A percentile compares a stretch with the other conserved stretches of the same genome.
phyloP scores from a whole-genome alignment of 2,113 vertebrate species.

The Marmota monax region DNA sequence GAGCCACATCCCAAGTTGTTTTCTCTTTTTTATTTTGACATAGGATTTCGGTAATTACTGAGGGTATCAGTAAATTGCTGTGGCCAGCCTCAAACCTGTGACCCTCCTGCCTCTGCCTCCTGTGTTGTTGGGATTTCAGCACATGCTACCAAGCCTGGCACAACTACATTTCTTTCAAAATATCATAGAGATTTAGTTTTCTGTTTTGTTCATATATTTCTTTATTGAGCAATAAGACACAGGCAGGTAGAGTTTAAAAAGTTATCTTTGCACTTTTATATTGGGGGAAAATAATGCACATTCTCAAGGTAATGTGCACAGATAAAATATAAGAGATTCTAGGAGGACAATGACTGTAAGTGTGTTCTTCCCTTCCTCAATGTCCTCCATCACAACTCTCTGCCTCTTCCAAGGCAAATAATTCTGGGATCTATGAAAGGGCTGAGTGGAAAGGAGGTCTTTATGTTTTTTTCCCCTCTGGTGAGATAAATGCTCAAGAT shows the following conservation, averaged over 20 bases:
- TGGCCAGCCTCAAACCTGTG: too few species aligned
- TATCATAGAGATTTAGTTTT: background rate
- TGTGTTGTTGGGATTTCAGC: too few species aligned
- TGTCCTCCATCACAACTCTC: background rate
- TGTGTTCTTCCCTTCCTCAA: background rate
- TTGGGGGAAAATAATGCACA: background rate
- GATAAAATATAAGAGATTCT: background rate
- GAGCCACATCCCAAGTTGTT: too few species aligned
- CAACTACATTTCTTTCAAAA: conserved; percentile 24
- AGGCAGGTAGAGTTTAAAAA: conserved; percentile 28
- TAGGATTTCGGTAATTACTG: too few species aligned
- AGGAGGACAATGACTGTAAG: background rate
- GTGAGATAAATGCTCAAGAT: background rate
- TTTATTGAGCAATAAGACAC: background rate
- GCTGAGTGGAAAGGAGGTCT: background rate
- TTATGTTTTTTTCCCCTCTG: background rate
- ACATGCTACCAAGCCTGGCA: too few species aligned
- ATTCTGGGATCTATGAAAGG: too few species aligned
- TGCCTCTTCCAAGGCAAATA: background rate
- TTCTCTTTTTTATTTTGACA: too few species aligned
- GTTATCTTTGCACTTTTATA: background rate
- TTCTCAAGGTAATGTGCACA: background rate
- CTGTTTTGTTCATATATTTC: background rate
- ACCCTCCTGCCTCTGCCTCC: too few species aligned
- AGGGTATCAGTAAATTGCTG: too few species aligned